These are phyloP conservation scores for Kryptolebias ocellatus DNA, from an alignment of 2,797 vertebrate genomes.

Conservation along the genomic window DNA sequence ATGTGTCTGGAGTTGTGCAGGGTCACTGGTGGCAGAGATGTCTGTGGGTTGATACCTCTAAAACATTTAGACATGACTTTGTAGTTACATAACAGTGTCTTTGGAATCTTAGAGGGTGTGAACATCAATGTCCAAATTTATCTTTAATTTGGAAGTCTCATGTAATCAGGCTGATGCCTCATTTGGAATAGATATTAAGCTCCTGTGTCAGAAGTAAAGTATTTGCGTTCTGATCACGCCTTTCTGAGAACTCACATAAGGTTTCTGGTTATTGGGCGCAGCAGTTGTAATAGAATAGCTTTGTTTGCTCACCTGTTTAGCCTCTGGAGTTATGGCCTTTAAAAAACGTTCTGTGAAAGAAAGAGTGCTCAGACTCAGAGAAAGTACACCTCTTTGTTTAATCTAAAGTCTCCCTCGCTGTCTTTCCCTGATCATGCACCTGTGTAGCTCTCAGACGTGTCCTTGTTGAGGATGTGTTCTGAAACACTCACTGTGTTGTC, in stretches of 20 bases:
- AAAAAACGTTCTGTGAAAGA: conserved; percentile 10
- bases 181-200: conserved; percentile 3
- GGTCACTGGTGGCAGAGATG: conserved; percentile 9
- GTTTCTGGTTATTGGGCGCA: conserved; percentile 11
- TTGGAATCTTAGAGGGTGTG: conserved; percentile 10
- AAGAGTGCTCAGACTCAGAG: not conserved
- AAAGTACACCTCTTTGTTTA: conserved; percentile 18
- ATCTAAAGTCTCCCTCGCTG: conserved; percentile 17
- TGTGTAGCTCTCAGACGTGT: conserved; percentile 27
- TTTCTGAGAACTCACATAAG: not conserved
- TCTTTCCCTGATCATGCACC: conserved; percentile 27
- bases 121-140: conserved; percentile 16
- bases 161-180: not conserved
- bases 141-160: conserved; percentile 2
- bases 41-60: conserved; percentile 8
- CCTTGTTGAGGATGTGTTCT: conserved; percentile 41
- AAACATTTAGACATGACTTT: conserved; percentile 19
- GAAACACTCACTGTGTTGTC: conserved; percentile 48
- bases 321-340: conserved; percentile 15
- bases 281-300: conserved; percentile 20
- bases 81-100: conserved; percentile 31
- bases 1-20: conserved; percentile 2
- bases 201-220: conserved; percentile 18
- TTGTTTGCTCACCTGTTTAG: conserved; percentile 26
- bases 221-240: conserved; percentile 26